Conservation (phyloP, 2,797 vertebrate genomes). For the Oreonectes daqikongensis region DNA sequence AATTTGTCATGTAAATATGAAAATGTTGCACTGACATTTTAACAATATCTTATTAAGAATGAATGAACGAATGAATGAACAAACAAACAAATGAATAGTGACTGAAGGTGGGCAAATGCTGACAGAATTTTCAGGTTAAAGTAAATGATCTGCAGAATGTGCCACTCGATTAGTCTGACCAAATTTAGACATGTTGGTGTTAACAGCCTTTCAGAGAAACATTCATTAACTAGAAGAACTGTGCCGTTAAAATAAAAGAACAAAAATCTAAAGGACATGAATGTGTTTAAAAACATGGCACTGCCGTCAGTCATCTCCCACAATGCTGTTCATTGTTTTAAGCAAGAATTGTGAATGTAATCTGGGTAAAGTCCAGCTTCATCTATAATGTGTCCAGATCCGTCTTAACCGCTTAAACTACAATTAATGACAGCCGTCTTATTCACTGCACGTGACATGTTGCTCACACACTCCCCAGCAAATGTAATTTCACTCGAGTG, state of each 20-base stretch:
- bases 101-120: neutral
- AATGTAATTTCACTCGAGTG: constrained; percentile 15
- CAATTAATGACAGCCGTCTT: constrained; percentile 20
- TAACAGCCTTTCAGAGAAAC: neutral
- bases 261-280: neutral
- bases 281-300: neutral
- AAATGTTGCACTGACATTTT: neutral
- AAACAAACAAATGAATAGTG: too few relatives aligned
- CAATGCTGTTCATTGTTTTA: neutral
- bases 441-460: constrained; percentile 11
- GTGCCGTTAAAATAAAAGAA: neutral
- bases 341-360: constrained; percentile 9
- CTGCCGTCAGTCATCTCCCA: neutral
- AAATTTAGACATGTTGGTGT: neutral
- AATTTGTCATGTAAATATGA: neutral
- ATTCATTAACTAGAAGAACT: neutral
- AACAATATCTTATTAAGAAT: neutral
- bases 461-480: neutral
- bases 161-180: neutral
- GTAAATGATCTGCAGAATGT: neutral
- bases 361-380: constrained; percentile 28
- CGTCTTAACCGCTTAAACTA: neutral
- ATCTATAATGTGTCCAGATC: constrained; percentile 37
- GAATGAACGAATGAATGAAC: neutral
- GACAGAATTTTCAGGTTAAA: neutral